These are phyloP conservation scores for Ptychochromis oligacanthus DNA, from an alignment of 2,113 vertebrate genomes.

Conservation along the genomic window DNA sequence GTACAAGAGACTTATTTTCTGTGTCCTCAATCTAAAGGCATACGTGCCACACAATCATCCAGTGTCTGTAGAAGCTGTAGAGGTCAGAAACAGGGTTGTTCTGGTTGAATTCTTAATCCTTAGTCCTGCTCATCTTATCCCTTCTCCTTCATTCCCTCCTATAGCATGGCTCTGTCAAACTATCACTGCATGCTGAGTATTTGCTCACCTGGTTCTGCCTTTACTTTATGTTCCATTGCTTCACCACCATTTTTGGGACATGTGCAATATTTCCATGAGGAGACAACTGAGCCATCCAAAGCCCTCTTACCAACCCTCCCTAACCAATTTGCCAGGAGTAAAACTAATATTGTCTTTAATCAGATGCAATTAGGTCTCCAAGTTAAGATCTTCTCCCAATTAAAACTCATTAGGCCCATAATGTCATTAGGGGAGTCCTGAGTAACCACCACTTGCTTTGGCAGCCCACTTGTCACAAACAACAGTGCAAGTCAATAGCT, in stretches of 20 bases:
- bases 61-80: not conserved
- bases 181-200: slow-evolving; percentile 19
- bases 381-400: slow-evolving; percentile 86
- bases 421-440: slow-evolving; percentile 77
- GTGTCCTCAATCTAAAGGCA: slow-evolving; percentile 4
- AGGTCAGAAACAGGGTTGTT: slow-evolving; percentile 14
- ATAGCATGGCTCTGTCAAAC: not conserved
- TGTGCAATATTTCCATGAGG: slow-evolving; percentile 75
- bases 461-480: slow-evolving; percentile 56
- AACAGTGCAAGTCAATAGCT: slow-evolving; percentile 48
- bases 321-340: slow-evolving; percentile 79
- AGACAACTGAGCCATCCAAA: slow-evolving; percentile 72
- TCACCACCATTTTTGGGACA: slow-evolving; percentile 61
- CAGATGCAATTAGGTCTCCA: slow-evolving; percentile 83
- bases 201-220: slow-evolving; percentile 22
- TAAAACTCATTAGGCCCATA: slow-evolving; percentile 84
- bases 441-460: slow-evolving; percentile 71
- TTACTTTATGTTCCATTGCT: slow-evolving; percentile 38
- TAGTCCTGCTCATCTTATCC: slow-evolving; percentile 14
- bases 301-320: slow-evolving; percentile 51
- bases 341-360: slow-evolving; percentile 87
- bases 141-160: slow-evolving; percentile 5
- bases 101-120: slow-evolving; percentile 34
- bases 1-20: slow-evolving; percentile 7
- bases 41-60: not conserved